Evolutionary conservation across 2,113 vertebrate genomes (phyloP).

Genomic region (Hippocampus abdominalis): DNA sequence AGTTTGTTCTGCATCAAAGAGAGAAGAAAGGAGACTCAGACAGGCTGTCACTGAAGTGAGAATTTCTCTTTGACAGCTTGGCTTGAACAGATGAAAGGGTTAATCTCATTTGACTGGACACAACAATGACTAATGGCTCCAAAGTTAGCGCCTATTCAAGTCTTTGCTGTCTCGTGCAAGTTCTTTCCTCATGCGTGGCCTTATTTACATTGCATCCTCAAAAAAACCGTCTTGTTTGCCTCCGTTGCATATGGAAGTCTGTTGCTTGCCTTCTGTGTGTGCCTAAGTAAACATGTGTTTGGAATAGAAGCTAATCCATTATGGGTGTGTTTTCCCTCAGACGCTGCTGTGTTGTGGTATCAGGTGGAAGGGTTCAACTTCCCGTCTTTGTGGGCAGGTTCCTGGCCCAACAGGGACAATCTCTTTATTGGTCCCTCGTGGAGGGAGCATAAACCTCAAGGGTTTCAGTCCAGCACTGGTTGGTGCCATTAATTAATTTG

Average conservation of each 20-base stretch:
- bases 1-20: slow-evolving; percentile 49
- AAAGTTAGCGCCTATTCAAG: slow-evolving; percentile 14
- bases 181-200: slow-evolving; percentile 25
- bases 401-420: slow-evolving; percentile 43
- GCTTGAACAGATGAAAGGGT: slow-evolving; percentile 56
- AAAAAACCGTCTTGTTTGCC: slow-evolving; percentile 28
- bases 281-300: slow-evolving; percentile 48
- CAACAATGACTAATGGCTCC: slow-evolving; percentile 53
- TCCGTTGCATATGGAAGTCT: slow-evolving; percentile 29
- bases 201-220: slow-evolving; percentile 26
- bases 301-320: slow-evolving; percentile 60
- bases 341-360: slow-evolving; percentile 34
- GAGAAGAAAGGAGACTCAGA: slow-evolving; percentile 41
- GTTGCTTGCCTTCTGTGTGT: slow-evolving; percentile 20
- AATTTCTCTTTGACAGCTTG: slow-evolving; percentile 34
- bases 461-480: slow-evolving; percentile 30
- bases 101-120: slow-evolving; percentile 53
- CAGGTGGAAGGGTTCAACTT: slow-evolving; percentile 54
- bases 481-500: slow-evolving; percentile 43
- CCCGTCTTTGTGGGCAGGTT: slow-evolving; percentile 60
- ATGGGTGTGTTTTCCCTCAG: slow-evolving; percentile 35
- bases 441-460: slow-evolving; percentile 28
- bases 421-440: slow-evolving; percentile 24
- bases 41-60: slow-evolving; percentile 39
- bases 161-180: slow-evolving; percentile 13